Evolutionary conservation across 2,888 invertebrate genomes (phyloP).

Genomic region (Acholoe squamosa): DNA sequence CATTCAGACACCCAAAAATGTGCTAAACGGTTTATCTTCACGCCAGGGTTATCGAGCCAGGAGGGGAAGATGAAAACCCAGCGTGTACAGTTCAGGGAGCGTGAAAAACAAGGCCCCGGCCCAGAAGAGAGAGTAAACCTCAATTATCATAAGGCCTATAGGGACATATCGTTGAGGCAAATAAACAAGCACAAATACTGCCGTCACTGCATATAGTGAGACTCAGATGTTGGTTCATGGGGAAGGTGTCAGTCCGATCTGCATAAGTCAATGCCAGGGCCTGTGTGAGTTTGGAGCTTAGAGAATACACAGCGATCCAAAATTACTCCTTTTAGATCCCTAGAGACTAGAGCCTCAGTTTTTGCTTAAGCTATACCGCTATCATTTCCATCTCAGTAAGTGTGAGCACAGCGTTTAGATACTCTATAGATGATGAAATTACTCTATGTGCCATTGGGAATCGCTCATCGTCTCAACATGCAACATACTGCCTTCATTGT

Average conservation of each 20-base stretch:
- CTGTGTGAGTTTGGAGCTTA: background rate
- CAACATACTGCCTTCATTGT: too few relatives aligned
- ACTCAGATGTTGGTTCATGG: background rate
- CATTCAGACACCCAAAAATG: constrained; percentile 19
- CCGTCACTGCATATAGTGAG: constrained; percentile 41
- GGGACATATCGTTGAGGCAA: constrained; percentile 51
- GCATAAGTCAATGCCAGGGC: constrained; percentile 42
- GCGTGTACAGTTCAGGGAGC: background rate
- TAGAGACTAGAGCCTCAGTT: too few relatives aligned
- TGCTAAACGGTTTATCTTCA: constrained; percentile 32
- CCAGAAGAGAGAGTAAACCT: constrained; percentile 24
- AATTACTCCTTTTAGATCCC: background rate
- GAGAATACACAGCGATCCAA: constrained; percentile 34
- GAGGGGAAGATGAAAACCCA: background rate
- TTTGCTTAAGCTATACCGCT: too few relatives aligned
- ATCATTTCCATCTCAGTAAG: too few relatives aligned
- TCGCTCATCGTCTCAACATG: too few relatives aligned
- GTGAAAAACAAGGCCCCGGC: constrained; percentile 14
- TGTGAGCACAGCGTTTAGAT: too few relatives aligned
- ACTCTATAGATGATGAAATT: too few relatives aligned
- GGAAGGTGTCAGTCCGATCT: constrained; percentile 20
- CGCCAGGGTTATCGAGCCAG: background rate
- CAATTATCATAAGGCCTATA: constrained; percentile 56
- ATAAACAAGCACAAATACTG: constrained; percentile 37
- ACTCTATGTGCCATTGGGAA: too few relatives aligned